A percentile compares a stretch with the other conserved stretches of the same genome.
Conservation (phyloP, 2,113 vertebrate species). For the Lates calcarifer region DNA sequence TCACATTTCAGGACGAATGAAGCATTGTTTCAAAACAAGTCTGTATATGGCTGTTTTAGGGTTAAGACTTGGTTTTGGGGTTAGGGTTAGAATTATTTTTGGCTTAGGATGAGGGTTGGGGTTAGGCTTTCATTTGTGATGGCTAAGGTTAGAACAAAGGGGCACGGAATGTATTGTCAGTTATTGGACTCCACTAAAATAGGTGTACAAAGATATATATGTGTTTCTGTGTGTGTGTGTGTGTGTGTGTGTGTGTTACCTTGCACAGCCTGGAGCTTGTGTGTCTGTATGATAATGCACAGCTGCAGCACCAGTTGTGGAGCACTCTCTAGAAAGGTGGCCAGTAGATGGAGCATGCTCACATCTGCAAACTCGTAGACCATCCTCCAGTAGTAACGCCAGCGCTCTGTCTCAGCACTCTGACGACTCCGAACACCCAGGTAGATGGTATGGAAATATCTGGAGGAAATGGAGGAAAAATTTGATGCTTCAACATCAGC, state of each 20-base stretch:
- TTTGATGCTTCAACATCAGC: background rate
- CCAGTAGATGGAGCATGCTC: conserved; percentile 98
- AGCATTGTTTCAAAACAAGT: no score
- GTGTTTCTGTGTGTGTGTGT: no score
- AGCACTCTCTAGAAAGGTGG: conserved; percentile 98
- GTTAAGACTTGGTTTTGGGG: no score
- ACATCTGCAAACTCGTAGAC: conserved; percentile 98
- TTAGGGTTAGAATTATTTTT: no score
- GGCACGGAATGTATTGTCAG: no score
- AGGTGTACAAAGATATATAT: no score
- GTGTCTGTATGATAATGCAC: conserved; percentile 98
- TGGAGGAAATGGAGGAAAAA: conserved; percentile 64
- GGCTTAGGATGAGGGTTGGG: no score
- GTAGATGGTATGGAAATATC: conserved; percentile 97
- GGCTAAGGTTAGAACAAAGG: no score
- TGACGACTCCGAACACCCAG: conserved; percentile 93
- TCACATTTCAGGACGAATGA: no score
- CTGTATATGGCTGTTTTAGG: no score
- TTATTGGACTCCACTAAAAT: no score
- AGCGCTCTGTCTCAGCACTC: conserved; percentile 92
- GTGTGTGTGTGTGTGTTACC: conserved; percentile 82
- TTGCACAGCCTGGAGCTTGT: conserved; percentile 95
- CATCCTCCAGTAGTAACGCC: conserved; percentile 99
- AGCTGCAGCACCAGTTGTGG: conserved; percentile 98
- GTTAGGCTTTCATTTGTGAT: no score